A percentile compares a stretch with the other conserved stretches of the same genome.
These are phyloP conservation scores for Limonius californicus DNA, from an alignment of 1,140 invertebrate species.

Conservation along the genomic window DNA sequence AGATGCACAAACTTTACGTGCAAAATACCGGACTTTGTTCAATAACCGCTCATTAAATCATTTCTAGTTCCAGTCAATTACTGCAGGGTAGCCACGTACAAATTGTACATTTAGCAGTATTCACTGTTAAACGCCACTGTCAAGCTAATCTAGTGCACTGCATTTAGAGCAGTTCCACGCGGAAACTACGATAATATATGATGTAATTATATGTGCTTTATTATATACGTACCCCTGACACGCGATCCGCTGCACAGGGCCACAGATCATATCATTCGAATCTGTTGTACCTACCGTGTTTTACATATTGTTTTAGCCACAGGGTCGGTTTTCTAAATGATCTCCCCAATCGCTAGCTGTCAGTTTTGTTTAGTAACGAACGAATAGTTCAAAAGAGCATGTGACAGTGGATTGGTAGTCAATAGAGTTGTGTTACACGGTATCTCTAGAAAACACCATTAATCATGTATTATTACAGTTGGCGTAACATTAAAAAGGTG, in stretches of 20 bases:
- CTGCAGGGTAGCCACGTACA: neutral
- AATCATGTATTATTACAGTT: too few species aligned
- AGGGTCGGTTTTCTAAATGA: neutral
- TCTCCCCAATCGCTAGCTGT: neutral
- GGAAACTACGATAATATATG: neutral
- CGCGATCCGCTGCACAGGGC: neutral
- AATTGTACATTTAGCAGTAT: neutral
- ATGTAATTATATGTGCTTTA: conserved; percentile 1
- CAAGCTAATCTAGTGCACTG: neutral
- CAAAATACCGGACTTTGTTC: too few species aligned
- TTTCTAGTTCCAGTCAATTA: neutral
- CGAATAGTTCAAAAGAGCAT: neutral
- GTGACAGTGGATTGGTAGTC: neutral
- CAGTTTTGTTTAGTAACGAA: neutral
- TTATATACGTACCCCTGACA: neutral
- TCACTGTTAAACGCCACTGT: neutral
- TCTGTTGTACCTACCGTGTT: neutral
- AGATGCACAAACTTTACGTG: too few species aligned
- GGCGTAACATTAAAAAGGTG: too few species aligned
- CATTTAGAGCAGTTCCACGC: neutral
- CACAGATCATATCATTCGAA: neutral
- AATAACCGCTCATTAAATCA: neutral
- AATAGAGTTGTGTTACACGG: too few species aligned
- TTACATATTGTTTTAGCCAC: neutral
- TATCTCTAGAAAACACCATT: too few species aligned